Base-by-base conservation (phyloP, 1,140 invertebrate genomes). In the Sesamia nonagrioides region DNA sequence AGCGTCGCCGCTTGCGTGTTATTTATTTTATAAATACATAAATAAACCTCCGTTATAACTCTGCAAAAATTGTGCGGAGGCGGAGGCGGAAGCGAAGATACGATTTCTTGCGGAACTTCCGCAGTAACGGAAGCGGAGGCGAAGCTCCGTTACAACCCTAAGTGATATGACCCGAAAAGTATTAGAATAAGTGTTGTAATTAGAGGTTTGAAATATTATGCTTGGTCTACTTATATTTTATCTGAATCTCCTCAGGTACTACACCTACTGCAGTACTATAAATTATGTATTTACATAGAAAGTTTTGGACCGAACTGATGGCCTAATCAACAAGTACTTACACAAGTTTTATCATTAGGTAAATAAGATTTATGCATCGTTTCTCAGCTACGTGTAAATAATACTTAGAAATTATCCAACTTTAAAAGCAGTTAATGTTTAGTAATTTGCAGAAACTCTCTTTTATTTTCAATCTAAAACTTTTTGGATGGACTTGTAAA, bases 311-410 rank as follows among this genome's bases (percentile, higher is more conserved):
- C 17, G n/a, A 63, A 63, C 60, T 63, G 18, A 63, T 18, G 37
- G 60, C 37, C 60, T 37, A 63, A 27, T 63, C 60, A 63, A 63
- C 40, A 63, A 63, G 60, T 63, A 63, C 60, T 63, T 63, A 18
- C 15, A 63, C n/a, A 63, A 63, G n/a, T 63, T 63, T 63, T 63
- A 40, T 17, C 60, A 63, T 63, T 63, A 63, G 37, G 37, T 63
- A 63, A 63, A 63, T 42, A 63, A 63, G 60, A 63, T 63, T 63
- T 63, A 63, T 63, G 35, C 42, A n/a, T 63, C 35, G n/a, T 18
- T 56, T 56, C 13, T n/a, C n/a, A 63, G 35, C n/a, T 40, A 63
- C 60, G 7, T 63, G 60, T 63, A 63, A 63, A 63, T 42, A 63
- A 17, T 63, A 63, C 60, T 13, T 3, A 40, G 37, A 3, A 33